These are phyloP conservation scores for Pseudorectes ferrugineus DNA, from an alignment of 2,113 vertebrate genomes.

Conservation along the genomic window DNA sequence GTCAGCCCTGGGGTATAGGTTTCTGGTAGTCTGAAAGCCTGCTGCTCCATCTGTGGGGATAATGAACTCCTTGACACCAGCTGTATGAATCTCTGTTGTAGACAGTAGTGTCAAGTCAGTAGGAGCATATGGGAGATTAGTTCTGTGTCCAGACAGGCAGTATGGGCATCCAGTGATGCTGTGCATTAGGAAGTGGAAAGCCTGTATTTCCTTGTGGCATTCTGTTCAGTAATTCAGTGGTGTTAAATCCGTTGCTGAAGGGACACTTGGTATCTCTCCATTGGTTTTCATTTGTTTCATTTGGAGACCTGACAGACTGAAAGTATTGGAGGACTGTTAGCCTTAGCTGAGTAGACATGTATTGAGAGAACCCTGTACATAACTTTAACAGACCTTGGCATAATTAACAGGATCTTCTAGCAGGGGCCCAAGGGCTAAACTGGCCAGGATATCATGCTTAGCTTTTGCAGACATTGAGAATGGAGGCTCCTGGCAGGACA, in stretches of 20 bases:
- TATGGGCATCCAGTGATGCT: neutral
- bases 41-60: neutral
- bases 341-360: neutral
- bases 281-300: neutral
- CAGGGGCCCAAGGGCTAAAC: neutral
- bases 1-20: neutral
- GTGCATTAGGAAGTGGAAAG: neutral
- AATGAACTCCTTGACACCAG: constrained; percentile 4
- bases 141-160: neutral
- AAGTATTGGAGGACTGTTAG: neutral
- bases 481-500: neutral
- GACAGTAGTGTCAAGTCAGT: neutral
- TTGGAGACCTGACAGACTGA: constrained; percentile 34
- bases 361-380: neutral
- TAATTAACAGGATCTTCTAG: constrained; percentile 29
- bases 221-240: neutral
- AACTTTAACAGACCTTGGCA: constrained; percentile 32
- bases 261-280: neutral
- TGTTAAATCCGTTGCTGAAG: constrained; percentile 6
- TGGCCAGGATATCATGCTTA: neutral
- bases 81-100: neutral
- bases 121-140: neutral
- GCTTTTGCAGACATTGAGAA: neutral
- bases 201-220: neutral
- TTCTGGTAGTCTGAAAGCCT: neutral